These are phyloP conservation scores for Pristionchus japonicus DNA, from an alignment of 2,888 invertebrate species.

Conservation along the genomic window DNA sequence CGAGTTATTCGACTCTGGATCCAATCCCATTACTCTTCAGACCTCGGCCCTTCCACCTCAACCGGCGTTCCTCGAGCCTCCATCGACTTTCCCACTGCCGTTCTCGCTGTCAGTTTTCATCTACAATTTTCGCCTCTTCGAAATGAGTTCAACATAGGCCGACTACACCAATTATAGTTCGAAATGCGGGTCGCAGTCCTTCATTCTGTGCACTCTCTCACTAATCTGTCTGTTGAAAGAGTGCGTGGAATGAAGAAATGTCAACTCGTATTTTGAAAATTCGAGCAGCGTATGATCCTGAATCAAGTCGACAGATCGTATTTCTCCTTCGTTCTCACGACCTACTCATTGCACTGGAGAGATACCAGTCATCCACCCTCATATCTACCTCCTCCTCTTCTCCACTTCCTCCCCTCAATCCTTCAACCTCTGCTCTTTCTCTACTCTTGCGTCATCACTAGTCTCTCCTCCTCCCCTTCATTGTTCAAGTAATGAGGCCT, in stretches of 20 bases:
- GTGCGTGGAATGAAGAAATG: too few species aligned
- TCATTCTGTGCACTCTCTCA: too few species aligned
- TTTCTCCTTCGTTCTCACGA: background rate
- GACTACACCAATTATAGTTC: too few species aligned
- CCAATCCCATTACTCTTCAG: too few species aligned
- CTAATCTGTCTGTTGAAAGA: too few species aligned
- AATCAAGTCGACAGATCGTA: background rate
- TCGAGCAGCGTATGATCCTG: background rate
- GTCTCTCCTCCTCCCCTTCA: background rate
- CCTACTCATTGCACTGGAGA: conserved; percentile 6
- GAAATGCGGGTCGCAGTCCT: too few species aligned
- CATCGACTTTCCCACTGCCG: conserved; percentile 61
- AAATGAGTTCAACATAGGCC: too few species aligned
- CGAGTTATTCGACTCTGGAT: too few species aligned
- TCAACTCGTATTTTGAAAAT: too few species aligned
- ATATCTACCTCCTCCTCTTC: background rate
- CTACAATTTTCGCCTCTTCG: too few species aligned
- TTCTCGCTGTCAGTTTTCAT: conserved; percentile 52
- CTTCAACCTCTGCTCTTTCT: background rate
- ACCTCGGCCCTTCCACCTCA: conserved; percentile 30
- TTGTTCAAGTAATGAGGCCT: conserved; percentile 6
- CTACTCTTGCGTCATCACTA: conserved; percentile 18
- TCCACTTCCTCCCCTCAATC: background rate
- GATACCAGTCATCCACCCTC: background rate
- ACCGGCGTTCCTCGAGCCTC: conserved; percentile 50